Evolutionary conservation across 2,113 vertebrate species (phyloP), one percentile per base, ranked within the genome.

Genomic region (Oryzias curvinotus): DNA sequence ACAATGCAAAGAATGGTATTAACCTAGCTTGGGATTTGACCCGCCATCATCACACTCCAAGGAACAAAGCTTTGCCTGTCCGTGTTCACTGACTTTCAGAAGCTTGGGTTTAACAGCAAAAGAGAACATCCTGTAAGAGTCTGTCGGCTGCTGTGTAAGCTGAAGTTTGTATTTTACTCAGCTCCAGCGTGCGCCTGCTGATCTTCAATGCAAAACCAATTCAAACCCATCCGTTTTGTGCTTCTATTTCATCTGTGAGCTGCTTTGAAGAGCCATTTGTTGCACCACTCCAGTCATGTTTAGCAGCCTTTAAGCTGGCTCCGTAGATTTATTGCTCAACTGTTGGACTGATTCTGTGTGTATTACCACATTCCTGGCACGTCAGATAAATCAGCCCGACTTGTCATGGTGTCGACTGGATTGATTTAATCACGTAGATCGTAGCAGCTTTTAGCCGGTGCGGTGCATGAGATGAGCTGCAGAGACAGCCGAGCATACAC

Each of bases 341-440:
- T 66, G 68, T 80, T 68, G 62, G 47, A 67, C 85, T 61, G 80
- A 81, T 80, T 87, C 65, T 75, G 68, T 65, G 62, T 73, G 48
- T 62, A 80, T 84, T 76, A 80, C 79, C 8, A 57, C 42, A 63
- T 80, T 77, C 70, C 46, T 55, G 71, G 42, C 62, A 50, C 14
- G 79, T 63, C 75, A 51, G 69, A 83, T 84, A 86, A 86, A 87
- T 88, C 82, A 84, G 68, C 25, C 56, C 16, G 69, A 73, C 77
- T 71, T 72, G 82, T 80, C 69, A 72, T 67, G 80, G 84, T 85
- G 85, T 84, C 80, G 70, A 75, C 71, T 52, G 62, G 80, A 87
- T 82, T 81, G 83, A 89, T 84, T 89, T 84, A 81, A 84, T 78
- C 69, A 67, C 14, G 60, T 57, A 6, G 51, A 17, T 26, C 66